Conservation (phyloP, 2,888 invertebrate genomes). For the Cephalotes varians region DNA sequence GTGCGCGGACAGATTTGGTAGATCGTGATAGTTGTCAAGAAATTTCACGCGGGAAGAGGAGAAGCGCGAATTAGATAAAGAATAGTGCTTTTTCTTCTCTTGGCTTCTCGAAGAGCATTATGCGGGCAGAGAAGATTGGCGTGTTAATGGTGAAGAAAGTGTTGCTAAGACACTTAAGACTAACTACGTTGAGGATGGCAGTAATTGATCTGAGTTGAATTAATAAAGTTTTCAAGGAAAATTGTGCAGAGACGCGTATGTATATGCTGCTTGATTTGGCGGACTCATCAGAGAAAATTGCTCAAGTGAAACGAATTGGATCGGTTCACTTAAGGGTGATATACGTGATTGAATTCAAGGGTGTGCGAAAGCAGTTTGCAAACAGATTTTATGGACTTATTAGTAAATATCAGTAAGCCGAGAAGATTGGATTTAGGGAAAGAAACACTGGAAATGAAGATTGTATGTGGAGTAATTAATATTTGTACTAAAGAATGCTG, state of each 20-base stretch:
- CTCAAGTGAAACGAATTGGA: not conserved
- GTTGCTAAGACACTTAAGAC: not conserved
- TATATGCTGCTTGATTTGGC: not conserved
- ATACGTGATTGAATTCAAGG: not conserved
- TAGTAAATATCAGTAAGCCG: not conserved
- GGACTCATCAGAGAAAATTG: not conserved
- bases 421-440: not conserved
- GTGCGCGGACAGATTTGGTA: not conserved
- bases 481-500: not conserved
- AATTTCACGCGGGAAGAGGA: not conserved
- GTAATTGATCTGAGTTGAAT: conserved; percentile 22
- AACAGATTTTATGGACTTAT: not conserved
- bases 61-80: conserved; percentile 16
- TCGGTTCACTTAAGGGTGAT: not conserved
- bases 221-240: not conserved
- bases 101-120: not conserved
- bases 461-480: not conserved
- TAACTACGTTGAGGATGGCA: not conserved
- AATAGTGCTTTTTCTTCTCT: not conserved
- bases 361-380: too few relatives aligned
- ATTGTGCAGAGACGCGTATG: not conserved
- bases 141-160: not conserved
- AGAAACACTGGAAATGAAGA: not conserved
- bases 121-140: not conserved
- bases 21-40: not conserved